Conservation (phyloP, 1,140 invertebrate species). For the Hycleus cichorii region DNA sequence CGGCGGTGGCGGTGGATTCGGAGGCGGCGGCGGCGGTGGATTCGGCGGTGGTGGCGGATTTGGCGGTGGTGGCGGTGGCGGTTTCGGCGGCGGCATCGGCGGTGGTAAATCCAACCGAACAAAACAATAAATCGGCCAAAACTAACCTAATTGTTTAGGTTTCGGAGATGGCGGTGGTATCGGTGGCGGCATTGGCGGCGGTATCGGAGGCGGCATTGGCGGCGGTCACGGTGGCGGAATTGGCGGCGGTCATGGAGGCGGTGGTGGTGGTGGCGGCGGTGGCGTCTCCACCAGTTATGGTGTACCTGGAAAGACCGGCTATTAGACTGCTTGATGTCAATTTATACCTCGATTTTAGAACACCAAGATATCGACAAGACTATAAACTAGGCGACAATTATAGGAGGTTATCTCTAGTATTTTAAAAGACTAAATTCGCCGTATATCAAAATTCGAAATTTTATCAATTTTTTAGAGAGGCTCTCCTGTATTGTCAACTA, state of each 20-base stretch:
- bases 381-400: no score
- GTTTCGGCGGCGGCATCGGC: slow-evolving; percentile 24
- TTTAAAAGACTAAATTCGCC: no score
- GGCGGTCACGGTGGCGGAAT: slow-evolving; percentile 21
- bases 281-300: slow-evolving; percentile 34
- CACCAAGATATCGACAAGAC: no score
- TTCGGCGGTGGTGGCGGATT: slow-evolving; percentile 10
- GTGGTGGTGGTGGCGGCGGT: slow-evolving; percentile 26
- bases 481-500: no score
- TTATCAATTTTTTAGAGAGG: no score
- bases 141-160: slow-evolving; percentile 1
- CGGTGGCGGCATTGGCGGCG: slow-evolving; percentile 23
- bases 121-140: background rate
- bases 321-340: no score
- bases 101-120: background rate
- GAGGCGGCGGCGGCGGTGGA: slow-evolving; percentile 7
- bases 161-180: slow-evolving; percentile 21
- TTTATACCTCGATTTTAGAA: no score
- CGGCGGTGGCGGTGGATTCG: slow-evolving; percentile 10
- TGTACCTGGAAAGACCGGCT: slow-evolving; percentile 34
- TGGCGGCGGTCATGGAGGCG: slow-evolving; percentile 22
- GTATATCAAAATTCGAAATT: no score
- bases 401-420: no score
- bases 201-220: slow-evolving; percentile 22
- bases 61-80: slow-evolving; percentile 21